Evolutionary conservation across 2,888 invertebrate species (phyloP), one percentile per base, ranked within the genome.

Genomic region (Cremastinae sp.): DNA sequence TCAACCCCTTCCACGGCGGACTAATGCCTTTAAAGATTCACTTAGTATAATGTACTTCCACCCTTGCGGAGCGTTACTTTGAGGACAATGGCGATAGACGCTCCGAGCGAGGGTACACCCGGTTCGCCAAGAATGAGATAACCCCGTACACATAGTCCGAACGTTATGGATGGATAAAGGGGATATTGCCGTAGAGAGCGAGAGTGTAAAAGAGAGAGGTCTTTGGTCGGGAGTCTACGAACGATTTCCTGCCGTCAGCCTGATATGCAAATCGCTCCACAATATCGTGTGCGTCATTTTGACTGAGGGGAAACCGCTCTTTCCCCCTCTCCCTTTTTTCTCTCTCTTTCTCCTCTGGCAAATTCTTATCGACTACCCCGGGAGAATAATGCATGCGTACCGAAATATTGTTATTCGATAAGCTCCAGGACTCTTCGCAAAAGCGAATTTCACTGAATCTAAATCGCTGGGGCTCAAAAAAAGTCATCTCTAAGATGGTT

Each of bases 181-280:
- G 16, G 58, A 58, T 12, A 45, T 12, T 14, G 14, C 43, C 14
- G 36, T 8, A 59, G 22, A 41, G 59, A 53, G 61, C 9, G 34
- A 49, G 18, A n/a, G 18, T 36, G 51, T 9, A 43, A 16, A 16
- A 51, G 41, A 16, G 28, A 12, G 49, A 49, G 58, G 70, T 61
- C 70, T 73, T 62, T 64, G 70, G 58, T 76, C 59, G 43, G 14
- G 56, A 74, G 66, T 41, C 28, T 4, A 68, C 51, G 41, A 75
- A 75, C 71, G 78, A 79, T 77, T 77, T 66, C 51, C 62, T 73
- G 76, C 75, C 80, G 75, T 69, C 53, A 7, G 78, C 77, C 53
- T 18, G 77, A 75, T 77, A 80, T 79, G 80, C 74, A 80, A 80
- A 80, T 80, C 61, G 70, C 53, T 65, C 61, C 61, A 74, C 75